Evolutionary conservation across 2,113 vertebrate genomes (phyloP), one percentile per base, ranked within the genome.

Genomic region (Salvelinus fontinalis): DNA sequence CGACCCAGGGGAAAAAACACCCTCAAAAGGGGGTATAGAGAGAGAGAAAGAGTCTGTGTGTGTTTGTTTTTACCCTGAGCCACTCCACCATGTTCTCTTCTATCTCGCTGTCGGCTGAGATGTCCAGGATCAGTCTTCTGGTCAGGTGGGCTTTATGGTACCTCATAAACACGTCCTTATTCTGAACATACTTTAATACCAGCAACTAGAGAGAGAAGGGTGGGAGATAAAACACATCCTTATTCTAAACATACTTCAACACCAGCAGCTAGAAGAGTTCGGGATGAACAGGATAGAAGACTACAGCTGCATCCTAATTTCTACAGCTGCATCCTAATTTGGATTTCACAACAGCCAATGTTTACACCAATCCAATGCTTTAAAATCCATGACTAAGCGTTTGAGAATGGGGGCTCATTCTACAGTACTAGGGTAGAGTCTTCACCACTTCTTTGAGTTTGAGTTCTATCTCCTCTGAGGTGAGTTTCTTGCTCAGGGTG

Each of bases 31-130:
- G 27, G 62, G 9, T n/a, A 26, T 3, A 12, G 14, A 67, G 12
- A 69, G 18, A 69, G 67, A 9, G 31, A 26, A 2, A 29, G 0
- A 5, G 51, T 1, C 1, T 18, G 16, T 16, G 51, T 54, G 49
- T 51, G 51, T 18, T 14, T 14, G 12, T 54, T 26, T 87, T 70
- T 90, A 99, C 98, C 95, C 98, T 94, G 87, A 99, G 95, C 98
- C 98, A 99, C 83, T 99, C 98, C 79, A 99, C 98, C 98, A 99
- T 99, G 89, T 99, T 99, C 91, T 99, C 98, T 90, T 99, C 98
- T 67, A 99, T 99, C 92, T 99, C 98, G 74, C 98, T 99, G 86
- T 99, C 98, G 1, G 98, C 98, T 18, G 98, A 99, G 88, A 99
- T 99, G 93, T 99, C 98, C 83, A 99, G 86, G 93, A 99, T 99